Base-by-base conservation (phyloP, 92 coral and sea anemone species). In the Virgularia gustaviana region DNA sequence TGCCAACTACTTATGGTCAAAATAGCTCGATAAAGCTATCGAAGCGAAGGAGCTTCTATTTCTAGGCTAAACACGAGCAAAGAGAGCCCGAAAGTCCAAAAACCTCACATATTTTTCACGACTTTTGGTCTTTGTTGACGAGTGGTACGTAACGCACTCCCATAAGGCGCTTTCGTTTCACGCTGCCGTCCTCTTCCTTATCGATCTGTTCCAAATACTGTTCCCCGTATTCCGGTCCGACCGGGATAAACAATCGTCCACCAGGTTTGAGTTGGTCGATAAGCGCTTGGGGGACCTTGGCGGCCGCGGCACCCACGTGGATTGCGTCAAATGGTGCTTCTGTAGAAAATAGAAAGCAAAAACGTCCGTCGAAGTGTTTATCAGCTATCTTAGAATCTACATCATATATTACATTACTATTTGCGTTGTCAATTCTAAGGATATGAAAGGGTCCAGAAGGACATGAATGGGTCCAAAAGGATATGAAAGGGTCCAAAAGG, bases 231-330 rank as follows among this genome's bases (percentile, higher is more conserved):
- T 85, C 74, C 1, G 98, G 96, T 29, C 98, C 98, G 0, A 92
- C 98, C 4, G 98, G 98, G 19, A 92, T 78, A 63, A 92, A 89
- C 20, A 92, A 85, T 32, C 98, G 65, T 23, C 98, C 98, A 1
- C 96, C 96, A 13, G 96, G 94, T 65, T 87, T 92, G 8, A 92
- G 86, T 70, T 92, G 98, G 43, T 89, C 80, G 10, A 86, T 65
- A 19, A 92, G 89, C 25, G 91, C 87, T 20, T 90, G 92, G n/a
- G 98, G 98, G 28, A 92, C 76, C 5, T 91, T 90, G 28, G 90
- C 63, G 6, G 98, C 98, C 57, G 98, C 98, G 1, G 98, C 98
- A 30, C 98, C 98, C 39, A 92, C 98, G 71, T 92, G 98, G 19
- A 92, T 92, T 28, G 98, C 98, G 82, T 92, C 94, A 82, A 89